These are phyloP conservation scores for Ips nitidus DNA, from an alignment of 1,140 invertebrate genomes.

Conservation along the genomic window DNA sequence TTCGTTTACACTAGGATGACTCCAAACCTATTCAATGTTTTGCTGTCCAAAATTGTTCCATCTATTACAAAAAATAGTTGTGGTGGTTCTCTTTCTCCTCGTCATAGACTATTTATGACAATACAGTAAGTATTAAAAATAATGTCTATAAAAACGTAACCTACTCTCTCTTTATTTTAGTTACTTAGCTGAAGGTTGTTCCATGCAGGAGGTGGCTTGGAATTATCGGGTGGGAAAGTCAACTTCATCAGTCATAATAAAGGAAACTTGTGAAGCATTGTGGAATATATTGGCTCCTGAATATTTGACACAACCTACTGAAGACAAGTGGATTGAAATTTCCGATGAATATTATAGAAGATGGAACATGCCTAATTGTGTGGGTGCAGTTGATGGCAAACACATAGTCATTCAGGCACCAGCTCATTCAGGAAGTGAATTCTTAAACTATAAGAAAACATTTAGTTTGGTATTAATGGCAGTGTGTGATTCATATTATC, in stretches of 20 bases:
- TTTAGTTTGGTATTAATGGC: slow-evolving; percentile 1
- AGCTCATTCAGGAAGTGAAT: background rate
- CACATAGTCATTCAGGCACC: background rate
- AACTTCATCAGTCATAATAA: background rate
- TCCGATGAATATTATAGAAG: background rate
- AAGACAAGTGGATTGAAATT: background rate
- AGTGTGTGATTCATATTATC: background rate
- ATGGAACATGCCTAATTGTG: background rate
- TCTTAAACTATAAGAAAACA: background rate
- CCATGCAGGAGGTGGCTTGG: background rate
- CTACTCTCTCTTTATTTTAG: background rate
- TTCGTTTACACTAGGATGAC: too few species aligned
- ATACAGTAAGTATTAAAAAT: too few species aligned
- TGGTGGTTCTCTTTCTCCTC: too few species aligned
- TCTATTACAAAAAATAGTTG: too few species aligned
- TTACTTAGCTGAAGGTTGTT: background rate
- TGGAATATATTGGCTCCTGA: background rate
- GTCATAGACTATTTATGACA: too few species aligned
- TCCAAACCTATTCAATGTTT: too few species aligned
- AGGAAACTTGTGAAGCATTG: background rate
- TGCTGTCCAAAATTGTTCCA: too few species aligned
- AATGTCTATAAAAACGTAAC: too few species aligned
- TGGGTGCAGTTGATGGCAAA: background rate
- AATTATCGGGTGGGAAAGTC: background rate
- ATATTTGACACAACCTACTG: background rate